A percentile compares a stretch with the other conserved stretches of the same genome.
phyloP scores from a whole-genome alignment of 2,113 vertebrate species.

The Sapayoa aenigma region DNA sequence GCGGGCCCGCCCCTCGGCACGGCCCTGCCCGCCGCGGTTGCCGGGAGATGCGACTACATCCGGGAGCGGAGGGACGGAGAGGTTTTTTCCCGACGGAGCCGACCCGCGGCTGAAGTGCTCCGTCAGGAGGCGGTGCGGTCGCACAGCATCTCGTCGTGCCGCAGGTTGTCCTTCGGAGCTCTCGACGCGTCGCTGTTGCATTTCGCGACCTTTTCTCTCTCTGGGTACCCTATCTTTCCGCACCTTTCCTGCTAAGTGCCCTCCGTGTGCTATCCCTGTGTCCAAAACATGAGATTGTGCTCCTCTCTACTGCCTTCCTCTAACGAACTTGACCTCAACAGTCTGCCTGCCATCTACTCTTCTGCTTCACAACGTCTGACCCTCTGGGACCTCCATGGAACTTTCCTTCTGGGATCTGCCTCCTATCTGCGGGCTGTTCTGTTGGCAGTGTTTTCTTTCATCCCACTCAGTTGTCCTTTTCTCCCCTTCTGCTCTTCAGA shows the following conservation, averaged over 20 bases:
- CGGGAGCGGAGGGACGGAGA: accelerated
- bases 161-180: not conserved
- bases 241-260: not conserved
- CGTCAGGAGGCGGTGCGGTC: accelerated
- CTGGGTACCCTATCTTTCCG: not conserved
- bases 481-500: not conserved
- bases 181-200: accelerated
- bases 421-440: not conserved
- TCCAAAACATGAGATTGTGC: not conserved
- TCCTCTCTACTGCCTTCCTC: not conserved
- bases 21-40: too few relatives aligned
- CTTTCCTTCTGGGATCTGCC: not conserved
- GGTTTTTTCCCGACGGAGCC: not conserved
- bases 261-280: not conserved
- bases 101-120: accelerated
- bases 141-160: not conserved
- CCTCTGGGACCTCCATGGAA: not conserved
- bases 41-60: accelerated
- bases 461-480: not conserved
- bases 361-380: not conserved
- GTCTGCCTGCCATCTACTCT: not conserved
- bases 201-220: too few relatives aligned
- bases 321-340: not conserved
- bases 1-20: not conserved
- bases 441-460: not conserved